A percentile compares a stretch with the other conserved stretches of the same genome.
These are phyloP conservation scores for Melanostoma scalare DNA, from an alignment of 2,888 invertebrate species.

Conservation along the genomic window DNA sequence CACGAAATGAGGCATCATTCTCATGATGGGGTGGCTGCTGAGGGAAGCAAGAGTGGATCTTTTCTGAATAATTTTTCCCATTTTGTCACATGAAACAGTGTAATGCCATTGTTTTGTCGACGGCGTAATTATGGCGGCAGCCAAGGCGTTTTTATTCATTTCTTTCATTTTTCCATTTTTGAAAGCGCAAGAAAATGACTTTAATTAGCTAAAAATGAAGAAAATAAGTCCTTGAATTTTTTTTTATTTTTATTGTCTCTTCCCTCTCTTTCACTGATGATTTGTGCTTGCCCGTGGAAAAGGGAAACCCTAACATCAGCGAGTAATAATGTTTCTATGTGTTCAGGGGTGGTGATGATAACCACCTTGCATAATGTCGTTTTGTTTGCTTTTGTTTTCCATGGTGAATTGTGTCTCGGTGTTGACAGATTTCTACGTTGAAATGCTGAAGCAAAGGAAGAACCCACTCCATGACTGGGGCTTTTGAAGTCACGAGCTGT, in stretches of 20 bases:
- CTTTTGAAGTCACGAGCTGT: no score
- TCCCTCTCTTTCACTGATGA: conserved; percentile 7
- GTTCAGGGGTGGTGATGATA: neutral
- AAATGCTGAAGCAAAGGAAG: neutral
- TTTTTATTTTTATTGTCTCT: neutral
- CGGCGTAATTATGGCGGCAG: neutral
- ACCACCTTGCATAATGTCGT: conserved; percentile 23
- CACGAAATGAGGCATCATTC: conserved; percentile 7
- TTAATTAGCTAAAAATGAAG: conserved; percentile 45
- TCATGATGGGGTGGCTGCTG: neutral
- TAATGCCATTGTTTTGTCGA: conserved; percentile 24
- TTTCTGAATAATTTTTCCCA: conserved; percentile 19
- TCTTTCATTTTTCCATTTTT: neutral
- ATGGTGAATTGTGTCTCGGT: neutral
- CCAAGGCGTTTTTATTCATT: neutral
- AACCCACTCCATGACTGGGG: no score
- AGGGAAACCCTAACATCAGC: neutral
- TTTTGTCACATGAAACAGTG: neutral
- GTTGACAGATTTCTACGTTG: neutral
- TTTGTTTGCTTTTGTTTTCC: neutral
- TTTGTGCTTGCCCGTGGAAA: neutral
- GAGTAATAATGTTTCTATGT: neutral
- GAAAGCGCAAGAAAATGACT: conserved; percentile 1
- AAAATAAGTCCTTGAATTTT: conserved; percentile 24
- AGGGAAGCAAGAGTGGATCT: neutral